phyloP scores from a whole-genome alignment of 2,888 invertebrate species.

The Diarsia dahlii region DNA sequence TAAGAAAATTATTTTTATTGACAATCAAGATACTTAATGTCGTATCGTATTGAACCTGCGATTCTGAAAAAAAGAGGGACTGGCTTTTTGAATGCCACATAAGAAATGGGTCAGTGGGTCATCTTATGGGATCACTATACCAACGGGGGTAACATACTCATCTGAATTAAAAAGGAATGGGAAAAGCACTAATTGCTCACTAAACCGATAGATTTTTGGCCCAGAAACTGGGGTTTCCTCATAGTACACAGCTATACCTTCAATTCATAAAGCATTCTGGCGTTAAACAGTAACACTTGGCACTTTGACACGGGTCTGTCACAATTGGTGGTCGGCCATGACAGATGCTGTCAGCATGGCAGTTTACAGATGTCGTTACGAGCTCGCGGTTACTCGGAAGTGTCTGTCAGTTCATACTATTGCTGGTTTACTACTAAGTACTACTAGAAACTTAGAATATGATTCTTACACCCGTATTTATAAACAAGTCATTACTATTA shows the following conservation, averaged over 20 bases:
- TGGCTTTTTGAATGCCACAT: too few species aligned
- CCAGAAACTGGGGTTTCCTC: background rate
- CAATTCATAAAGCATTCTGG: background rate
- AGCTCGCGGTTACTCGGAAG: background rate
- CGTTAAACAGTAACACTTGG: conserved; percentile 13
- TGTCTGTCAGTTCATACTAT: background rate
- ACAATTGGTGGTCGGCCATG: conserved; percentile 18
- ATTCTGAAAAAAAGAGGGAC: background rate
- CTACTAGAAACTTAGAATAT: background rate
- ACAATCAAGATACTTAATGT: background rate
- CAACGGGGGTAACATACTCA: background rate
- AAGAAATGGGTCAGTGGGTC: too few species aligned
- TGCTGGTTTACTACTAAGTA: conserved; percentile 6
- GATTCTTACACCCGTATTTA: background rate
- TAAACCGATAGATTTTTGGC: background rate
- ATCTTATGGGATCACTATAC: background rate
- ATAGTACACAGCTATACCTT: background rate
- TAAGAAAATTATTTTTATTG: background rate
- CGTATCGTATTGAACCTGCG: background rate
- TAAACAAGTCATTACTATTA: too few species aligned
- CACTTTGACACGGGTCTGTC: conserved; percentile 24
- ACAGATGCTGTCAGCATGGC: conserved; percentile 38
- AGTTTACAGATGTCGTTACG: conserved; percentile 5
- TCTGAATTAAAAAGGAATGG: background rate
- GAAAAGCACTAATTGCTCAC: background rate